These are phyloP conservation scores for Nephrotoma appendiculata DNA, from an alignment of 2,888 invertebrate genomes.

Conservation along the genomic window DNA sequence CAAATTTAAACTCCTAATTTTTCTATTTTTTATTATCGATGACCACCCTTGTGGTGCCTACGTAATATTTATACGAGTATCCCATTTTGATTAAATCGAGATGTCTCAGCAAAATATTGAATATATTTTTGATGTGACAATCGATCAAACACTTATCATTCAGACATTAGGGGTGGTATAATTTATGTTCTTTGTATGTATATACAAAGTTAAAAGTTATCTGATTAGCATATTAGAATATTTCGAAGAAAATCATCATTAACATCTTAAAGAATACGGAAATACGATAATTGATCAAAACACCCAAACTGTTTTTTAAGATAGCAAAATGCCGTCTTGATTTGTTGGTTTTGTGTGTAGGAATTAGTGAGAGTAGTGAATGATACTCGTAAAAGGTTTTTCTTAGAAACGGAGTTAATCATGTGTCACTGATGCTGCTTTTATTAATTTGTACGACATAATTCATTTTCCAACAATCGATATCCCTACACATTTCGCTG, in stretches of 20 bases:
- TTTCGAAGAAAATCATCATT: background rate
- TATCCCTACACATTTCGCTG: no score
- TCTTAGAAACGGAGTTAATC: background rate
- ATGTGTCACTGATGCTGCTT: background rate
- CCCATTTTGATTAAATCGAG: no score
- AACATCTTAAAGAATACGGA: background rate
- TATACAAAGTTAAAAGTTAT: background rate
- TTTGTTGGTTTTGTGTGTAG: background rate
- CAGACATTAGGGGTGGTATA: no score
- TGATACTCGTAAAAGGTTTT: background rate
- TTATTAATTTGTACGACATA: background rate
- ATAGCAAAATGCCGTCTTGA: background rate
- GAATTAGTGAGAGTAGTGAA: background rate
- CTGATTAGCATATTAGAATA: background rate
- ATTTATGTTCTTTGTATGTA: no score
- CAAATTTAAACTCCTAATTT: background rate
- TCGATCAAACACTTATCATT: no score
- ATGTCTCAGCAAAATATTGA: no score
- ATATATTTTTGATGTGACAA: no score
- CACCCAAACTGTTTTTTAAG: background rate
- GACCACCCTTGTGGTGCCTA: background rate
- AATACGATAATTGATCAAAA: background rate
- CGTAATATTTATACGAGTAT: background rate
- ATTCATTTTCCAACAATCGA: background rate
- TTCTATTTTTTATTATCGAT: background rate